Percentiles rank a stretch among this genome's conserved stretches.
These are phyloP conservation scores for Gila orcuttii DNA, from an alignment of 2,113 vertebrate species.

Conservation along the genomic window DNA sequence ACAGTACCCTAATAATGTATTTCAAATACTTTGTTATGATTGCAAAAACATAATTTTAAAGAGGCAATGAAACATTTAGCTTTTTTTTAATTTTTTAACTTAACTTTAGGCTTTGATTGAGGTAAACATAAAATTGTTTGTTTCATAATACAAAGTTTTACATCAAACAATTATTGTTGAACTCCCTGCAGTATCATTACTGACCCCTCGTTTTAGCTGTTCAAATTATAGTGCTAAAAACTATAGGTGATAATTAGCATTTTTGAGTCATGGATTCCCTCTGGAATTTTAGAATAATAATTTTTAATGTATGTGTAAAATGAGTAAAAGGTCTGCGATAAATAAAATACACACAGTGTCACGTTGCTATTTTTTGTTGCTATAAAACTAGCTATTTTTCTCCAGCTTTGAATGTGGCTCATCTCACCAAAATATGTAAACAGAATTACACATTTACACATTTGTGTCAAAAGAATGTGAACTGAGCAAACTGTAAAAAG, in stretches of 20 bases:
- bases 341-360: not conserved
- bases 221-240: not conserved
- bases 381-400: not conserved
- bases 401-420: not conserved
- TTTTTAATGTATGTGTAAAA: not conserved
- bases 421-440: not conserved
- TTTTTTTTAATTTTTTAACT: too few relatives aligned
- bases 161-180: not conserved
- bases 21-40: too few relatives aligned
- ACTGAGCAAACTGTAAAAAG: not conserved
- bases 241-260: not conserved
- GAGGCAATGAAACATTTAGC: not conserved
- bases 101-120: not conserved
- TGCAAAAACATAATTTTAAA: not conserved
- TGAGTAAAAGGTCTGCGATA: not conserved
- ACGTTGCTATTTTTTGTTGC: too few relatives aligned
- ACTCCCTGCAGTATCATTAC: not conserved
- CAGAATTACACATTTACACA: not conserved
- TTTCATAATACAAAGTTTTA: not conserved
- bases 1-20: too few relatives aligned
- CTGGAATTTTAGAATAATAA: not conserved
- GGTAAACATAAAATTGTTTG: not conserved
- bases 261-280: not conserved
- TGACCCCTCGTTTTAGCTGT: not conserved
- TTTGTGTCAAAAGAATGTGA: not conserved